phyloP scores from a whole-genome alignment of 2,797 vertebrate genomes.

The Manis pentadactyla region DNA sequence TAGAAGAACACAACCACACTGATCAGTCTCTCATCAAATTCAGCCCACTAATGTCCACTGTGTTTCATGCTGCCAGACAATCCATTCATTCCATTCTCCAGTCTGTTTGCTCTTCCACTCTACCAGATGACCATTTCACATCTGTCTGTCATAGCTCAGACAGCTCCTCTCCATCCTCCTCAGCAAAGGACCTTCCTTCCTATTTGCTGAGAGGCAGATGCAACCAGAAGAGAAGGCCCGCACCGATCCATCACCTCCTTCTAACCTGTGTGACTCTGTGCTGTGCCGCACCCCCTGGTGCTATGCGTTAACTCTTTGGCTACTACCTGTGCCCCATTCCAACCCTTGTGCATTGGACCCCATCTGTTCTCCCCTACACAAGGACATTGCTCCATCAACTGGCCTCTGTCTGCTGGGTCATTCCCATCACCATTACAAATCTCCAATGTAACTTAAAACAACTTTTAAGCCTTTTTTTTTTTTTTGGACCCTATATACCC shows the following conservation, averaged over 20 bases:
- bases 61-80: accelerated
- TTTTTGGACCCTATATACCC: background rate
- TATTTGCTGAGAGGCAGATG: background rate
- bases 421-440: background rate
- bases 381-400: background rate
- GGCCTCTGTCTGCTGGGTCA: background rate
- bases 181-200: background rate
- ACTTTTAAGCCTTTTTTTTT: background rate
- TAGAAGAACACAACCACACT: background rate
- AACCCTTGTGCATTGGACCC: too few species aligned
- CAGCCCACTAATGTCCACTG: background rate
- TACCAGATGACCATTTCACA: background rate
- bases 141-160: background rate
- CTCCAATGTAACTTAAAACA: background rate
- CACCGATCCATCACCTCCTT: background rate
- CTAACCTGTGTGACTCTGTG: background rate
- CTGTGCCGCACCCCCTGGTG: background rate
- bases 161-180: background rate
- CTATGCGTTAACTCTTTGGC: background rate
- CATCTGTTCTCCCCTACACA: background rate
- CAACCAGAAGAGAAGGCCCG: background rate
- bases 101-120: background rate
- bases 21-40: background rate
- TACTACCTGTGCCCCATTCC: background rate
- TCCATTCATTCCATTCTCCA: background rate